A percentile compares a stretch with the other conserved stretches of the same genome.
Evolutionary conservation across 2,888 invertebrate species (phyloP).

Genomic region (Dasypolia templi): DNA sequence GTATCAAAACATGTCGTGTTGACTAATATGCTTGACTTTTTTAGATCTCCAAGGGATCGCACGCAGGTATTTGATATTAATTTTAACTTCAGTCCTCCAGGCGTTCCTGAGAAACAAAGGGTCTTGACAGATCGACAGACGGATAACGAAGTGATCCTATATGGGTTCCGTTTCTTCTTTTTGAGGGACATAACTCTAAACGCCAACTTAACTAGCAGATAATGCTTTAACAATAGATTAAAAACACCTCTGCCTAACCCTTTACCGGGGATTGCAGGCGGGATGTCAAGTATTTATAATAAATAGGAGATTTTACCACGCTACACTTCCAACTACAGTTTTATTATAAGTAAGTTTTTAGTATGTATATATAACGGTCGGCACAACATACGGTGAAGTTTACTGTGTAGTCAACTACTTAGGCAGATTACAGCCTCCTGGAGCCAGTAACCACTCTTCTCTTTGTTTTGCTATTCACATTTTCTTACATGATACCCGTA

Average conservation of each 20-base stretch:
- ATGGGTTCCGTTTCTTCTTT: no score
- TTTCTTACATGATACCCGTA: slow-evolving; percentile 47
- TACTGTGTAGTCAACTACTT: slow-evolving; percentile 46
- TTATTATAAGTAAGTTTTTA: slow-evolving; percentile 3
- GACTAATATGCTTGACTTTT: no score
- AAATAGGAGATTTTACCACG: neutral
- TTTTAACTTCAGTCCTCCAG: no score
- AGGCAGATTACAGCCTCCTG: slow-evolving; percentile 45
- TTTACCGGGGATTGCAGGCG: neutral
- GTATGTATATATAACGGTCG: neutral
- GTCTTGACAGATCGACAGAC: no score
- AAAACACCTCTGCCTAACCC: neutral
- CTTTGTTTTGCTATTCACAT: slow-evolving; percentile 48
- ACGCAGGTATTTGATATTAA: no score
- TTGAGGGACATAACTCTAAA: no score
- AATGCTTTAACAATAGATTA: neutral
- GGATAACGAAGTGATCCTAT: no score
- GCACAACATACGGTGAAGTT: slow-evolving; percentile 35
- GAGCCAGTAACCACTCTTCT: slow-evolving; percentile 36
- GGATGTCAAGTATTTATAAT: neutral
- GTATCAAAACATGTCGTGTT: no score
- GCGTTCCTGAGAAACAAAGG: no score
- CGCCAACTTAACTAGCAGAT: neutral
- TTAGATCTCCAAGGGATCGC: no score
- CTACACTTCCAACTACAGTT: neutral